Evolutionary conservation across 2,888 invertebrate species (phyloP), one percentile per base, ranked within the genome.

Genomic region (Drosophila ezoana): DNA sequence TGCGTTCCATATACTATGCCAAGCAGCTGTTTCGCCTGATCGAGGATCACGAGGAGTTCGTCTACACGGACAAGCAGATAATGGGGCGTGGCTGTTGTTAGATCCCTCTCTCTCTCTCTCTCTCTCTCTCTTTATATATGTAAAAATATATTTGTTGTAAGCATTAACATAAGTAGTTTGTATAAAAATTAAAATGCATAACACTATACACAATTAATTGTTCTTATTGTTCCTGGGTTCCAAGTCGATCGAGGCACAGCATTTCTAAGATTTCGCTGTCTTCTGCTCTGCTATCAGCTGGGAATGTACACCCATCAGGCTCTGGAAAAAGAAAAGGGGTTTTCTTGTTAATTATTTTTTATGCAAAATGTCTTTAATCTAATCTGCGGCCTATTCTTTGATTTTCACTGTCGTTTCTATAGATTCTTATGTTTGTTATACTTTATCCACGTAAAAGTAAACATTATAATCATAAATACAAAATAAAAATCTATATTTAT

Each of bases 301-400:
- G 93, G 95, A 95, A 93, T 97, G 97, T 89, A 97, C 95, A 90
- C 94, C 95, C 94, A 96, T 96, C 92, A 97, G 94, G 91, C 95
- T 96, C 97, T 97, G 83, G 6, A 82, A 82, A 44, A 10, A 53
- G 8, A 16, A 38, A 14, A 2, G 11, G 1, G 4, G 16, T 40
- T 10, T 40, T 40, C n/a, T 40, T 9, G 0, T 40, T 14, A 8
- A 38, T 14, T n/a, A 16, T 38, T 9, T 16, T 38, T 3, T 16
- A n/a, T 8, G 8, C 8, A 8, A 28, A 2, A 0, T 1, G 2
- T 28, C 1, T 8, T 8, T 28, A 28, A 2, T 2, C 28, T 8
- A 28, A 28, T 2, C 8, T 28, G 8, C 8, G 28, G 8, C 28
- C 28, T 28, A 8, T 28, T 8, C 28, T 28, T 6, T 6, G 6